These are phyloP conservation scores for Drosophila teissieri DNA, from an alignment of 1,140 invertebrate genomes.

Conservation along the genomic window DNA sequence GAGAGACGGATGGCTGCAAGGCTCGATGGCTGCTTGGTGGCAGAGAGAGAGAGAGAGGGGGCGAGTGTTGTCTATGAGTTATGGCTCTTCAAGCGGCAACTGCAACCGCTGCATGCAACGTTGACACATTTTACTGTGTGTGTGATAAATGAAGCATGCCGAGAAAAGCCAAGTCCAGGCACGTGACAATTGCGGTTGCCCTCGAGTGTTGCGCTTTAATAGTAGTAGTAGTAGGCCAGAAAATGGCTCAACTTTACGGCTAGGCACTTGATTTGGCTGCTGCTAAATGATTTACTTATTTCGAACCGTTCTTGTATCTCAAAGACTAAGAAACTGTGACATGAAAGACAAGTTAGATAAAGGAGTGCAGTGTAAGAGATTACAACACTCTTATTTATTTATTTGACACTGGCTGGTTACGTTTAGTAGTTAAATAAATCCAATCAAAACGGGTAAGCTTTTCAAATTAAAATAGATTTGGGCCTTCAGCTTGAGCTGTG, in stretches of 20 bases:
- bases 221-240: constrained; percentile 3
- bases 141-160: constrained; percentile 67
- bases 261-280: background rate
- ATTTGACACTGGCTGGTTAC: background rate
- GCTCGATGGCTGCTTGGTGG: background rate
- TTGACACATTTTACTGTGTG: constrained; percentile 59
- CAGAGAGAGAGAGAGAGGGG: constrained; percentile 7
- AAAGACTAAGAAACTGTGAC: background rate
- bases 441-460: background rate
- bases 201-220: constrained; percentile 22
- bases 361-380: too few species aligned
- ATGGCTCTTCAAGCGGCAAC: constrained; percentile 59
- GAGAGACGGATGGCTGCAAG: constrained; percentile 14
- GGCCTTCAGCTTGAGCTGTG: constrained; percentile 7
- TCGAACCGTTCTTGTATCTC: background rate
- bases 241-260: background rate
- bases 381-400: background rate
- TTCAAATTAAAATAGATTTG: constrained; percentile 1
- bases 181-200: constrained; percentile 30
- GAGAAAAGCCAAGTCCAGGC: constrained; percentile 40
- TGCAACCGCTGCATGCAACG: constrained; percentile 38
- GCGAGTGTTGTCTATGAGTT: constrained; percentile 66
- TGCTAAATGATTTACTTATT: background rate
- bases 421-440: background rate
- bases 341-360: too few species aligned